Percentiles rank a stretch among this genome's conserved stretches.
Evolutionary conservation across 2,888 invertebrate genomes (phyloP).

Genomic region (Meiosimyza decipiens): DNA sequence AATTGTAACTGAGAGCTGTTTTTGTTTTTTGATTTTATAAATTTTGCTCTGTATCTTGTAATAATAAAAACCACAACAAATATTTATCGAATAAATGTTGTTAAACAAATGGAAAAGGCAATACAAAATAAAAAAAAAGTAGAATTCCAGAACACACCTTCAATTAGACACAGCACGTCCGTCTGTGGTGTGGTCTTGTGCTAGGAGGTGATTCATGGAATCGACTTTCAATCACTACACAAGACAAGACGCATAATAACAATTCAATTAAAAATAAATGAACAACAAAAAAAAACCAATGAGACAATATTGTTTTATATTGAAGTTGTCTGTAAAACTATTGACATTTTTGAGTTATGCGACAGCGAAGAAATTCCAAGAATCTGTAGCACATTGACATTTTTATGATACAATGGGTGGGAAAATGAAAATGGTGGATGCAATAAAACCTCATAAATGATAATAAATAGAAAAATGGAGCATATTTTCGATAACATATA

Average conservation of each 20-base stretch:
- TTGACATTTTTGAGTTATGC: slow-evolving; percentile 51
- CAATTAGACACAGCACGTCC: neutral
- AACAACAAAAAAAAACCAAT: neutral
- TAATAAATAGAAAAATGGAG: neutral
- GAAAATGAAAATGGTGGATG: slow-evolving; percentile 2
- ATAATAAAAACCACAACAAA: neutral
- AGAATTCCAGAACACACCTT: slow-evolving; percentile 26
- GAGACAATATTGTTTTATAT: neutral
- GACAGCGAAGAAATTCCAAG: slow-evolving; percentile 50
- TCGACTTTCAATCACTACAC: slow-evolving; percentile 2
- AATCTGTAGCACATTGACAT: slow-evolving; percentile 50
- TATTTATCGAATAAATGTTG: slow-evolving; percentile 19
- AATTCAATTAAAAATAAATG: slow-evolving; percentile 20
- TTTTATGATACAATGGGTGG: slow-evolving; percentile 23
- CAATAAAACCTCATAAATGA: slow-evolving; percentile 1
- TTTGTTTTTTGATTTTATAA: too few species aligned
- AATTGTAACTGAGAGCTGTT: too few species aligned
- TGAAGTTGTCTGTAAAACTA: slow-evolving; percentile 38
- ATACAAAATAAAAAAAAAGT: neutral
- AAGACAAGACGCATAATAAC: neutral
- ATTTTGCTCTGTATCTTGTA: too few species aligned
- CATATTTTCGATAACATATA: too few species aligned
- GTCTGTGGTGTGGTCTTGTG: neutral
- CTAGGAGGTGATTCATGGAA: slow-evolving; percentile 18
- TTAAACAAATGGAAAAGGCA: neutral